Percentiles rank a stretch among this genome's conserved stretches.
Conservation (phyloP, 2,113 vertebrate species). For the Synchiropus splendidus region DNA sequence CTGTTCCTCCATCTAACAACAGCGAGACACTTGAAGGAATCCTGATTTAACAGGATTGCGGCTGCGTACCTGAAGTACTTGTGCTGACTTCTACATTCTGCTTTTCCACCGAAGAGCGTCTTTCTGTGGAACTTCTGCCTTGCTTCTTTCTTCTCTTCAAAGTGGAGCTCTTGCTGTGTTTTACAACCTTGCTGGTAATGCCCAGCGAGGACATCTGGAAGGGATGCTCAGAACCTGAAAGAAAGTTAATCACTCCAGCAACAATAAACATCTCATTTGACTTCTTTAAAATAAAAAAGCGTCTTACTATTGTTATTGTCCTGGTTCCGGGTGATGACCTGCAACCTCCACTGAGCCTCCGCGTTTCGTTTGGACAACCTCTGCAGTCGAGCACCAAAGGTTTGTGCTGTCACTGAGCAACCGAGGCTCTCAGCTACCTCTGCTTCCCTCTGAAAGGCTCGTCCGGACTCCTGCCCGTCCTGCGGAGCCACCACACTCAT, state of each 20-base stretch:
- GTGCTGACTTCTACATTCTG: slow-evolving; percentile 78
- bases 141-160: slow-evolving; percentile 65
- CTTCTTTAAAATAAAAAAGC: no score
- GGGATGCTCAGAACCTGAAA: slow-evolving; percentile 39
- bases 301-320: slow-evolving; percentile 60
- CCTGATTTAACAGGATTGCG: no score
- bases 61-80: slow-evolving; percentile 84
- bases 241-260: no score
- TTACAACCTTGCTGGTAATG: slow-evolving; percentile 18
- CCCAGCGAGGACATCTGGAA: slow-evolving; percentile 8
- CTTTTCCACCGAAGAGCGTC: slow-evolving; percentile 63
- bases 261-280: no score
- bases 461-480: slow-evolving; percentile 55
- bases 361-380: slow-evolving; percentile 84
- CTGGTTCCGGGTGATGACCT: slow-evolving; percentile 83
- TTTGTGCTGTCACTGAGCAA: slow-evolving; percentile 68
- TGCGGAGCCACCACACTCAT: slow-evolving; percentile 69
- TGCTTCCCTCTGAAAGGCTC: slow-evolving; percentile 44
- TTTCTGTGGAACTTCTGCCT: slow-evolving; percentile 58
- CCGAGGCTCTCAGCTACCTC: slow-evolving; percentile 67
- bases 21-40: slow-evolving; percentile 7
- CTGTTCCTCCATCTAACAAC: slow-evolving; percentile 68
- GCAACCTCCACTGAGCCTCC: slow-evolving; percentile 91
- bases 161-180: slow-evolving; percentile 53
- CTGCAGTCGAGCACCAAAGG: slow-evolving; percentile 69